A percentile compares a stretch with the other conserved stretches of the same genome.
Evolutionary conservation across 2,888 invertebrate species (phyloP).

Genomic region (Drosophila fulvimacula): DNA sequence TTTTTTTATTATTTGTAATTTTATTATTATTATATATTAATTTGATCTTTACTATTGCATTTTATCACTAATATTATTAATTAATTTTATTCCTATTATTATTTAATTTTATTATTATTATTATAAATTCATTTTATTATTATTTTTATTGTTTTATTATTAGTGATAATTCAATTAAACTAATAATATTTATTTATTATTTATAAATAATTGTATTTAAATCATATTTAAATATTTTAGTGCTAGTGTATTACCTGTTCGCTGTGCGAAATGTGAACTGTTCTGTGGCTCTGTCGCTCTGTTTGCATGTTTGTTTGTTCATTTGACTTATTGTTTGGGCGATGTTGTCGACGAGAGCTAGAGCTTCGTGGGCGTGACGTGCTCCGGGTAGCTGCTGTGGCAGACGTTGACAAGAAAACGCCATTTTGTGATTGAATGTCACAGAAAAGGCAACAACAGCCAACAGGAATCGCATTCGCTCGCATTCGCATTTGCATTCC

Average conservation of each 20-base stretch:
- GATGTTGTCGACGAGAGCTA: conserved; percentile 48
- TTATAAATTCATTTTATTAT: too few species aligned
- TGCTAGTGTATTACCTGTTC: conserved; percentile 47
- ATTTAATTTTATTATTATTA: too few species aligned
- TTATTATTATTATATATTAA: too few species aligned
- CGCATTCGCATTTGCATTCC: conserved; percentile 14
- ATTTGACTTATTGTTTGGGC: conserved; percentile 75
- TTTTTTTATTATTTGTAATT: too few species aligned
- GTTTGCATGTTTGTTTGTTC: conserved; percentile 66
- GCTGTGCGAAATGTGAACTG: conserved; percentile 9
- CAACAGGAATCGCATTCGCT: conserved; percentile 25
- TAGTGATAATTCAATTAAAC: too few species aligned
- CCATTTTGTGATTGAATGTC: conserved; percentile 83
- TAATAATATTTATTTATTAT: too few species aligned
- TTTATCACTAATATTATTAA: too few species aligned
- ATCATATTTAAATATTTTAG: too few species aligned
- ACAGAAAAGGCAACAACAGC: conserved; percentile 61
- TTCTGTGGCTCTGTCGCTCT: conserved; percentile 24
- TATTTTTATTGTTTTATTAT: too few species aligned
- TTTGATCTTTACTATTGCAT: too few species aligned
- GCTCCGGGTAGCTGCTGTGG: conserved; percentile 61
- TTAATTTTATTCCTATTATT: too few species aligned
- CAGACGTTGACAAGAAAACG: conserved; percentile 83
- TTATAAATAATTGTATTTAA: too few species aligned
- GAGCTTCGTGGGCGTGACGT: conserved; percentile 69